Evolutionary conservation across 2,797 vertebrate genomes (phyloP).

Genomic region (Danio kyathit): DNA sequence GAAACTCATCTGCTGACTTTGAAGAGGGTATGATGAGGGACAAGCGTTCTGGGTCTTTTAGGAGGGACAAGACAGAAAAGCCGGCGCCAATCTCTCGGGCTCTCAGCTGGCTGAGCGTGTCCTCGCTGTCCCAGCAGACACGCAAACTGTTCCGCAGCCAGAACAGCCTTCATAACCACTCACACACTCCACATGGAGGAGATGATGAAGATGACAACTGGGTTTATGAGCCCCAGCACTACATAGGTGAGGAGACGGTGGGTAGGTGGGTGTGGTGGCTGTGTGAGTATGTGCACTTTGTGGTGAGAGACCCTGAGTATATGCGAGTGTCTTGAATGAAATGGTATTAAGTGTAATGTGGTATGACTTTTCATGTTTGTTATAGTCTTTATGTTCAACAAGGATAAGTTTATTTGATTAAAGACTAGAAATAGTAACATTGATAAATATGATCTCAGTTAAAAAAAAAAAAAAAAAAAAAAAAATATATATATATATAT

Average conservation of each 20-base stretch:
- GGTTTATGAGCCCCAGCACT: conserved; percentile 87
- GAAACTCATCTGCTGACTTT: not conserved
- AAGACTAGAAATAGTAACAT: not conserved
- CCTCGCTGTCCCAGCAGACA: conserved; percentile 89
- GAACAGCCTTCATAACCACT: conserved; percentile 81
- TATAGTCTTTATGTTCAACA: not conserved
- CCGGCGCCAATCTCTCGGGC: conserved; percentile 85
- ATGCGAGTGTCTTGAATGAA: not conserved
- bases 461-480: no score
- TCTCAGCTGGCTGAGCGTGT: conserved; percentile 93
- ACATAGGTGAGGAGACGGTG: conserved; percentile 88
- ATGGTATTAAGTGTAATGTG: not conserved
- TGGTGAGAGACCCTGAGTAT: not conserved
- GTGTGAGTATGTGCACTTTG: conserved; percentile 25
- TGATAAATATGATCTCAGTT: not conserved
- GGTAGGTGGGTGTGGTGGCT: not conserved
- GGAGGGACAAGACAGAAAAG: conserved; percentile 81
- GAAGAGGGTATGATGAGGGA: conserved; percentile 89
- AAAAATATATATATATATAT: no score
- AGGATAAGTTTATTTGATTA: conserved; percentile 2
- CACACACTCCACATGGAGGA: conserved; percentile 68
- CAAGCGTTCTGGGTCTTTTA: conserved; percentile 82
- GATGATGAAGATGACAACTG: conserved; percentile 84
- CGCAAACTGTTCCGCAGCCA: conserved; percentile 92
- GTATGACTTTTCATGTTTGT: not conserved